phyloP scores from a whole-genome alignment of 2,113 vertebrate genomes.

The Chloropsis cyanopogon region DNA sequence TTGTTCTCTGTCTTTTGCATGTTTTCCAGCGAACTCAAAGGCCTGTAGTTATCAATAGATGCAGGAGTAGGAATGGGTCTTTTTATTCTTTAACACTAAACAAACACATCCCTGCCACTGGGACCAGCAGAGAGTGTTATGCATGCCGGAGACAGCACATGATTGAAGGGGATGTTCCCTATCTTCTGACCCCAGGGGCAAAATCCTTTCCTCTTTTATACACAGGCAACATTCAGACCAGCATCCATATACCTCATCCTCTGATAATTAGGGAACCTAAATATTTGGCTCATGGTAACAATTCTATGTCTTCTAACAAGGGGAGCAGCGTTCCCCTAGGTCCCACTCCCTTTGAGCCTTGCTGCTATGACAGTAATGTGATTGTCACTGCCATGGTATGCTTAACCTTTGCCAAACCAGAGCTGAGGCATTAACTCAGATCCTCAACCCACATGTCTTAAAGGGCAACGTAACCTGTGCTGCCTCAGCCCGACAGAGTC shows the following conservation, averaged over 20 bases:
- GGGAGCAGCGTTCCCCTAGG: background rate
- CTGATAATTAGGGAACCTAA: background rate
- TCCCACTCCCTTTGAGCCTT: conserved; percentile 48
- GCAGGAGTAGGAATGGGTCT: background rate
- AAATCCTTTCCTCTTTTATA: background rate
- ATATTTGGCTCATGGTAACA: background rate
- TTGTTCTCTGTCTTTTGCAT: background rate
- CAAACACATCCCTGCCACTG: background rate
- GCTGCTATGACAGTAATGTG: conserved; percentile 64
- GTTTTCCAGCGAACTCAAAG: background rate
- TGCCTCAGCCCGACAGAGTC: background rate
- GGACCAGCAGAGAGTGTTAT: background rate
- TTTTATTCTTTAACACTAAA: background rate
- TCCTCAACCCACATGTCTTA: conserved; percentile 63
- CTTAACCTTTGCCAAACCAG: conserved; percentile 71
- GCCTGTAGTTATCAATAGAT: background rate
- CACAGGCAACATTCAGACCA: background rate
- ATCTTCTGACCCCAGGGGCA: background rate
- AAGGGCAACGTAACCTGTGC: conserved; percentile 64
- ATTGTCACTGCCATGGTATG: conserved; percentile 74
- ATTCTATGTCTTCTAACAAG: conserved; percentile 53
- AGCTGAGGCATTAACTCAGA: conserved; percentile 63
- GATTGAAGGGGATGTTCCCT: background rate
- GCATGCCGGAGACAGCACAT: background rate
- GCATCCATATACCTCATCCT: background rate